Percentiles rank a stretch among this genome's conserved stretches.
These are phyloP conservation scores for Leptobrachium ailaonicum DNA, from an alignment of 2,113 vertebrate genomes.

Conservation along the genomic window DNA sequence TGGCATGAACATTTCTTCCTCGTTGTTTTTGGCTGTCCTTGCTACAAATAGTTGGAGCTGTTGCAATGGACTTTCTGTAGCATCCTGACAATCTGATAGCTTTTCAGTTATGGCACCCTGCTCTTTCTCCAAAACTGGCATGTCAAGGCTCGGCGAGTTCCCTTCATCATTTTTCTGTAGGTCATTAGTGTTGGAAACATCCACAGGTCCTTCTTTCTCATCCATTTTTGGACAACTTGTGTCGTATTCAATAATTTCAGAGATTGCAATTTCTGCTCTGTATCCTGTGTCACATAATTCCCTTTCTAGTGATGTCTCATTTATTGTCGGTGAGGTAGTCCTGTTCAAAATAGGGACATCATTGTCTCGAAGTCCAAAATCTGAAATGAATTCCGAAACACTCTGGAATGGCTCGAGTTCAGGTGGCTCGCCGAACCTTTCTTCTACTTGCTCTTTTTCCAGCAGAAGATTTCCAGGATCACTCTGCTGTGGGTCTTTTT, in stretches of 20 bases:
- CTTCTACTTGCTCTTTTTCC: constrained; percentile 45
- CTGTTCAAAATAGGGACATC: not conserved
- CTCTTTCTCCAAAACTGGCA: constrained; percentile 48
- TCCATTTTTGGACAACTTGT: not conserved
- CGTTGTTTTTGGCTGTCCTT: constrained; percentile 57
- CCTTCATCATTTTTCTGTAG: not conserved
- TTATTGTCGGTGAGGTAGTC: fast-evolving
- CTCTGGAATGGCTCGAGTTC: constrained; percentile 36
- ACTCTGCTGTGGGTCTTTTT: not conserved
- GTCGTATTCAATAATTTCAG: fast-evolving
- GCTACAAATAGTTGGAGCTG: constrained; percentile 67
- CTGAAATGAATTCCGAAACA: constrained; percentile 28
- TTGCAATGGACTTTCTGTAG: constrained; percentile 55
- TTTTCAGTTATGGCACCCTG: not conserved
- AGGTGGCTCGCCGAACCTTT: constrained; percentile 51
- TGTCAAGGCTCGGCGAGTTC: constrained; percentile 45
- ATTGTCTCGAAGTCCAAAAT: constrained; percentile 52
- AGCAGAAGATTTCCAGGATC: constrained; percentile 35
- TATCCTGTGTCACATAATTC: constrained; percentile 9
- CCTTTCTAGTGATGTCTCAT: constrained; percentile 25
- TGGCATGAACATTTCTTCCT: constrained; percentile 56
- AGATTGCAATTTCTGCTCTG: not conserved
- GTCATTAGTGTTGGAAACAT: not conserved
- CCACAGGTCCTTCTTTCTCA: not conserved
- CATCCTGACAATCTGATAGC: constrained; percentile 8